Evolutionary conservation across 2,797 vertebrate species (phyloP).

Genomic region (Anisognathus igniventris): DNA sequence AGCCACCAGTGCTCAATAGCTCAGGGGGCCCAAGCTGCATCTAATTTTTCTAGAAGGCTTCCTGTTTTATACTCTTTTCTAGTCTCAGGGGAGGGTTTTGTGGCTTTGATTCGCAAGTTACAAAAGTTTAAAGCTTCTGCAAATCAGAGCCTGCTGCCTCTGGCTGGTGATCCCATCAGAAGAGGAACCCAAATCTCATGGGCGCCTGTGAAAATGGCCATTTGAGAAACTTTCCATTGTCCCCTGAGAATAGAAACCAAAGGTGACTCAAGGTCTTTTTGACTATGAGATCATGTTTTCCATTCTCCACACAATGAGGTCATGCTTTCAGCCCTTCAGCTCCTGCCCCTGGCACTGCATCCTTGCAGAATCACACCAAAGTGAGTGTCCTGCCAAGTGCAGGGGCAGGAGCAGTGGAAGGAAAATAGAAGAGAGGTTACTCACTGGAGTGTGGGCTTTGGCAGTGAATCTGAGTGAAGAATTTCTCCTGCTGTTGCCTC

Average conservation of each 20-base stretch:
- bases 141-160: not conserved
- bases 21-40: not conserved
- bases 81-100: not conserved
- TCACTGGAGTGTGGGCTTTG: not conserved
- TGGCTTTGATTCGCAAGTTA: not conserved
- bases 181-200: not conserved
- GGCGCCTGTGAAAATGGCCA: not conserved
- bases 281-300: not conserved
- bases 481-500: not conserved
- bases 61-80: not conserved
- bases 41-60: not conserved
- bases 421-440: not conserved
- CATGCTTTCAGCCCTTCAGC: not conserved
- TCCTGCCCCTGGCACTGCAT: not conserved
- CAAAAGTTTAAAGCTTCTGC: not conserved
- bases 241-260: not conserved
- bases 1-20: not conserved
- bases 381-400: accelerated
- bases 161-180: not conserved
- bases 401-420: not conserved
- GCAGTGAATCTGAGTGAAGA: not conserved
- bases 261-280: not conserved
- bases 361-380: not conserved
- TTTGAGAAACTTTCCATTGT: conserved; percentile 8
- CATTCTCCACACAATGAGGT: not conserved